Evolutionary conservation across 2,797 vertebrate species (phyloP), one percentile per base, ranked within the genome.

Genomic region (Mus caroli): DNA sequence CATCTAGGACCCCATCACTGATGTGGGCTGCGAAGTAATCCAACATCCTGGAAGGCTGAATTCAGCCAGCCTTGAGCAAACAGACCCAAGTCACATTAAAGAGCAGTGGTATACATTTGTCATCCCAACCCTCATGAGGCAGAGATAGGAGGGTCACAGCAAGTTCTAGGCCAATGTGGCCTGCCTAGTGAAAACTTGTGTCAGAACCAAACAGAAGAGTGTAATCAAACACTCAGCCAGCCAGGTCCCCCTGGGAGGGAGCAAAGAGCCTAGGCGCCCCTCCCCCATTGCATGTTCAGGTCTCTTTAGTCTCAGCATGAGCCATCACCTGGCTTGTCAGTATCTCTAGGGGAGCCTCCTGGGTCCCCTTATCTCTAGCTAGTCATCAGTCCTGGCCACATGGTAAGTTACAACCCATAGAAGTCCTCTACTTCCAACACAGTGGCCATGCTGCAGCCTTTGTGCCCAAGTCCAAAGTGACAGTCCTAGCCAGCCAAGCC

Each of bases 401-500:
- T 64, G 31, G 5, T 40, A 34, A 46, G 71, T 76, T 22, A 7
- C 0, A 31, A 62, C 11, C 87, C 2, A 0, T 6, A 28, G 37
- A 64, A 75, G 43, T 37, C 67, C 60, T 94, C 56, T 3, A 6
- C 50, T 77, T 62, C 46, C 43, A 43, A 5, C 73, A 20, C 0
- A 0, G n/a, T 71, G 58, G 80, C 80, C 46, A n/a, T n/a, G 34
- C 6, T 1, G 86, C 34, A 80, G 73, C 90, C 79, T 79, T 37
- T 8, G 80, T 26, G 56, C 87, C 93, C 17, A 54, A 26, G 94
- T 96, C 76, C 93, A 77, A 62, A 77, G 90, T 77, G 92, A 62
- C 71, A 14, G 40, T 11, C 20, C 10, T 46, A 40, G 76, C 28
- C 11, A 62, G 76, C 88, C 73, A 37, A 31, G 31, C 37, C 37